These are phyloP conservation scores for Rhinolophus sinicus DNA, from an alignment of 2,113 vertebrate species.

Conservation along the genomic window DNA sequence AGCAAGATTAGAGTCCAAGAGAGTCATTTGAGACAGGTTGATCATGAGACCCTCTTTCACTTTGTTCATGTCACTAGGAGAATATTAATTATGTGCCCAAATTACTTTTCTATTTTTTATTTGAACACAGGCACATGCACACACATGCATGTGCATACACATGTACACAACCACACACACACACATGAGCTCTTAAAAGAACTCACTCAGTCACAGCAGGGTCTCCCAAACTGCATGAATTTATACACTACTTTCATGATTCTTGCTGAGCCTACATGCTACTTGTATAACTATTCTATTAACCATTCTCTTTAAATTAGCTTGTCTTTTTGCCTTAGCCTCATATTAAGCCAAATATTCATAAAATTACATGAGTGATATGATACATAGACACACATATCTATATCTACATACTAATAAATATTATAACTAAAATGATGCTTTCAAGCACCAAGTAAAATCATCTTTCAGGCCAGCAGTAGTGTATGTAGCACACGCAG, in stretches of 20 bases:
- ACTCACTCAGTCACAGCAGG: neutral
- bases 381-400: neutral
- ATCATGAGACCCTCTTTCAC: neutral
- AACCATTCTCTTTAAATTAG: neutral
- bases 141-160: neutral
- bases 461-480: neutral
- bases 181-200: neutral
- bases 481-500: neutral
- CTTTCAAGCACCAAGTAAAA: neutral
- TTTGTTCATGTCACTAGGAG: neutral
- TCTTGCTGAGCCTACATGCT: neutral
- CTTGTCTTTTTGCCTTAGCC: neutral
- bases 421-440: neutral
- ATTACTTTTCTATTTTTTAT: conserved; percentile 1
- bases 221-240: neutral
- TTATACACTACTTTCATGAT: neutral
- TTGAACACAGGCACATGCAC: neutral
- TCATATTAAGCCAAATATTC: neutral
- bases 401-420: neutral
- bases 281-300: neutral
- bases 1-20: neutral
- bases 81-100: neutral
- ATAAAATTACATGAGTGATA: neutral
- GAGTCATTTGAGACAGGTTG: neutral
- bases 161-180: neutral